phyloP scores from a whole-genome alignment of 2,888 invertebrate genomes.

The Eupithecia subumbrata region DNA sequence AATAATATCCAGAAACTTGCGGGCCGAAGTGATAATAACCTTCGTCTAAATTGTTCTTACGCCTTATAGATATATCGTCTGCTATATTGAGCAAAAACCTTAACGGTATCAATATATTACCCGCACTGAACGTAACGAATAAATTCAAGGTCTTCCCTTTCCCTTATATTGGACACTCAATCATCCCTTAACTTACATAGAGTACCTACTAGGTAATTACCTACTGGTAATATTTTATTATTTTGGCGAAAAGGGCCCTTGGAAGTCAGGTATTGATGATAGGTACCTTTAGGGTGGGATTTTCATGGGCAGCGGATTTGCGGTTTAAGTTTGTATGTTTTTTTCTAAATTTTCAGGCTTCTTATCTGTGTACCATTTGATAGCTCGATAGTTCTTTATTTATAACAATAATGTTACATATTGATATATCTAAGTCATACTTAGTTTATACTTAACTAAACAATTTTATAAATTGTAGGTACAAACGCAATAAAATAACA shows the following conservation, averaged over 20 bases:
- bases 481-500: no score
- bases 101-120: constrained; percentile 44
- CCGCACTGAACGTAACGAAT: constrained; percentile 43
- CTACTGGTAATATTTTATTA: constrained; percentile 25
- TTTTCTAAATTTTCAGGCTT: no score
- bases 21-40: no score
- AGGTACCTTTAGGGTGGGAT: background rate
- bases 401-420: no score
- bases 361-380: no score
- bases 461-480: no score
- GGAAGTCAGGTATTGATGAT: constrained; percentile 7
- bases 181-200: constrained; percentile 32
- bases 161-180: constrained; percentile 40
- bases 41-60: no score
- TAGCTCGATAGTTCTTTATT: no score
- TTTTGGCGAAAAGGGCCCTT: constrained; percentile 14
- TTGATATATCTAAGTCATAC: no score
- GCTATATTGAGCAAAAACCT: constrained; percentile 20
- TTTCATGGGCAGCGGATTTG: background rate
- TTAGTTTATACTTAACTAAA: no score
- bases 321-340: no score
- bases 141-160: constrained; percentile 42
- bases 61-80: background rate
- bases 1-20: no score
- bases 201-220: constrained; percentile 27